These are phyloP conservation scores for Nephila pilipes DNA, from an alignment of 1,140 invertebrate species.

Conservation along the genomic window DNA sequence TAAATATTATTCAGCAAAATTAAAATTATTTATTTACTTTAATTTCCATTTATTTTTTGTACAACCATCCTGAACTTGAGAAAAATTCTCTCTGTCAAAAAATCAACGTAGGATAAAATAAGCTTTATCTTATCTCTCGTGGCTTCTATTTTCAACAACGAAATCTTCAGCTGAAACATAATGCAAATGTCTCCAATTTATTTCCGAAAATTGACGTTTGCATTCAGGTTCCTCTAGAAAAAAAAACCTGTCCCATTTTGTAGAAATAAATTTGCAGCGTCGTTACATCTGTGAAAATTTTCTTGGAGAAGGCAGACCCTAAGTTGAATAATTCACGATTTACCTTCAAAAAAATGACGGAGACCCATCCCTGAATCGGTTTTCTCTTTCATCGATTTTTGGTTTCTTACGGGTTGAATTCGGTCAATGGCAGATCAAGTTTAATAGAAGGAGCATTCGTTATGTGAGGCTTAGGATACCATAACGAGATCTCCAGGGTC, in stretches of 20 bases:
- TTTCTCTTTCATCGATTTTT: constrained; percentile 47
- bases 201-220: not conserved
- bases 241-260: not conserved
- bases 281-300: not conserved
- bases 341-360: constrained; percentile 1
- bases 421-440: constrained; percentile 41
- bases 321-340: constrained; percentile 41
- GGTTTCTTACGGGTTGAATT: constrained; percentile 29
- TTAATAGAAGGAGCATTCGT: constrained; percentile 63
- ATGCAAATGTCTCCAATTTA: not conserved
- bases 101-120: too few species aligned
- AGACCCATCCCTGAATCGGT: not conserved
- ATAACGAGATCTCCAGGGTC: constrained; percentile 67
- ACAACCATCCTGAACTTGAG: too few species aligned
- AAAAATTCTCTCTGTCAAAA: too few species aligned
- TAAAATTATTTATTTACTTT: too few species aligned
- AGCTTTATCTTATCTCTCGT: too few species aligned
- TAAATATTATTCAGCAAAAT: too few species aligned
- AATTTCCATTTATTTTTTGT: too few species aligned
- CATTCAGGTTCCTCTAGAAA: not conserved
- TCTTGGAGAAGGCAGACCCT: not conserved
- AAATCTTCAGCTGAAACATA: not conserved
- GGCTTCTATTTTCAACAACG: too few species aligned
- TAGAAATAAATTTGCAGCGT: not conserved
- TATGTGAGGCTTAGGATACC: constrained; percentile 56